A percentile compares a stretch with the other conserved stretches of the same genome.
Conservation (phyloP, 2,113 vertebrate species). For the Progne subis region DNA sequence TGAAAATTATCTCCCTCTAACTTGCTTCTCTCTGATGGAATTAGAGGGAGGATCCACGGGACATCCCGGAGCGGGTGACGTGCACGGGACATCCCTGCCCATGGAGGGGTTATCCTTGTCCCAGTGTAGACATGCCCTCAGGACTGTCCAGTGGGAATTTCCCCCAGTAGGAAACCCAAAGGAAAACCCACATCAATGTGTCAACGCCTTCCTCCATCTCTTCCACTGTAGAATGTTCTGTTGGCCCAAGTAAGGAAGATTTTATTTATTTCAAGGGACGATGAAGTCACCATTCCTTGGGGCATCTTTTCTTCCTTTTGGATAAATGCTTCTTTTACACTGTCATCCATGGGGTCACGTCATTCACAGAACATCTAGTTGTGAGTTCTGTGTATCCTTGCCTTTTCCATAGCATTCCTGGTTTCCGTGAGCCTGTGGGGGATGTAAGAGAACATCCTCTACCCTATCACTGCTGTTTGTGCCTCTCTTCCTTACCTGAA, state of each 20-base stretch:
- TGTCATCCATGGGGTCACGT: too few species aligned
- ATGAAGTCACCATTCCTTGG: background rate
- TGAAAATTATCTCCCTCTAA: background rate
- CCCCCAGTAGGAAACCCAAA: background rate
- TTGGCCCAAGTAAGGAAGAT: background rate
- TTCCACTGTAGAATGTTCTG: background rate
- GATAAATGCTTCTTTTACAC: background rate
- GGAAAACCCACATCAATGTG: background rate
- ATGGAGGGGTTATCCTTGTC: background rate
- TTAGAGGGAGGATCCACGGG: background rate
- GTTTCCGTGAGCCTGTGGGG: background rate
- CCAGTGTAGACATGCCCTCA: background rate
- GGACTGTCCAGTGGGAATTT: background rate
- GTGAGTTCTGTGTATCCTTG: background rate
- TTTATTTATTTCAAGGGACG: background rate
- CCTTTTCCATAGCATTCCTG: background rate
- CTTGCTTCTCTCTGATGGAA: background rate
- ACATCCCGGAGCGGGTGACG: too few species aligned
- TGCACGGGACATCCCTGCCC: rapidly evolving
- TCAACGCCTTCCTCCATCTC: background rate
- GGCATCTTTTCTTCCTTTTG: background rate
- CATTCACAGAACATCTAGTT: rapidly evolving
- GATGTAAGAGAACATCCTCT: background rate
- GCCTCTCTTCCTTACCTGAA: background rate
- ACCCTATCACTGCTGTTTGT: background rate